These are phyloP conservation scores for Drosophila elegans DNA, from an alignment of 1,140 invertebrate genomes.

Conservation along the genomic window DNA sequence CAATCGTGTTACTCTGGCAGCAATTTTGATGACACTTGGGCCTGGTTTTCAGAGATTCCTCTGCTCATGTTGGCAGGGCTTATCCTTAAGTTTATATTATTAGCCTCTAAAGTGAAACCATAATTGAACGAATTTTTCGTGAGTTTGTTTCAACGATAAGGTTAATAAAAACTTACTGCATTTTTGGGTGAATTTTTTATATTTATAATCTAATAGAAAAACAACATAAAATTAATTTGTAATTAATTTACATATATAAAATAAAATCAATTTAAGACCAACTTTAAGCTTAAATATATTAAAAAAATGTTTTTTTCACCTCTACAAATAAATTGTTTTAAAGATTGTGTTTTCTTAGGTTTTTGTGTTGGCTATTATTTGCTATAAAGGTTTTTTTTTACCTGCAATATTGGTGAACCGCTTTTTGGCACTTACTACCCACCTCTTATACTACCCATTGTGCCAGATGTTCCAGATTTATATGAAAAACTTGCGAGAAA, in stretches of 20 bases:
- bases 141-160: slow-evolving; percentile 2
- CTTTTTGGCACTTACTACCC: slow-evolving; percentile 2
- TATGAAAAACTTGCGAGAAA: slow-evolving; percentile 63
- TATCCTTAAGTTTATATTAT: slow-evolving; percentile 80
- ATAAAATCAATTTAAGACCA: too few relatives aligned
- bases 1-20: slow-evolving; percentile 53
- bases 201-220: too few relatives aligned
- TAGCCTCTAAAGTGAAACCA: slow-evolving; percentile 72
- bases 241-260: too few relatives aligned
- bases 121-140: slow-evolving; percentile 71
- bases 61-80: slow-evolving; percentile 53
- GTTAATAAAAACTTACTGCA: neutral
- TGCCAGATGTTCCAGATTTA: slow-evolving; percentile 72
- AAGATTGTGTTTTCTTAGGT: neutral
- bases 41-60: slow-evolving; percentile 54
- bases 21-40: slow-evolving; percentile 74
- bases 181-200: too few relatives aligned
- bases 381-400: neutral
- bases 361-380: neutral
- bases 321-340: too few relatives aligned
- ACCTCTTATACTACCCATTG: neutral
- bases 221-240: too few relatives aligned
- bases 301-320: too few relatives aligned
- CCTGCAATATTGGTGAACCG: slow-evolving; percentile 11
- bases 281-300: too few relatives aligned